phyloP scores from a whole-genome alignment of 1,140 invertebrate species.

The Apis dorsata region DNA sequence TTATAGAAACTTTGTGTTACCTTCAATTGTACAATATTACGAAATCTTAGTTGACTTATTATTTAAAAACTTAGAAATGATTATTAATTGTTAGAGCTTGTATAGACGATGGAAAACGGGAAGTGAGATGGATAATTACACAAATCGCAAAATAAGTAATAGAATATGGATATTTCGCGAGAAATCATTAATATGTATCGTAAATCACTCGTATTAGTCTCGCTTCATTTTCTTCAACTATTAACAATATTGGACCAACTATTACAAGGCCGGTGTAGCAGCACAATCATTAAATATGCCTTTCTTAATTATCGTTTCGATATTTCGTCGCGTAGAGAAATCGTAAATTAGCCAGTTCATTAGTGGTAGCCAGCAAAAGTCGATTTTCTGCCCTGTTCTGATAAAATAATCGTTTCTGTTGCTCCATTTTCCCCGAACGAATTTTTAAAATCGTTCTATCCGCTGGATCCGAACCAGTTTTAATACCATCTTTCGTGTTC shows the following conservation, averaged over 20 bases:
- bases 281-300: background rate
- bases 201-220: background rate
- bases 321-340: background rate
- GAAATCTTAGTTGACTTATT: too few relatives aligned
- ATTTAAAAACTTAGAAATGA: background rate
- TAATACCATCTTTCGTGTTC: background rate
- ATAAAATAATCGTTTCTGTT: constrained; percentile 7
- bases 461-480: constrained; percentile 32
- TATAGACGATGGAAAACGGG: too few relatives aligned
- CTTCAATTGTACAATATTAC: too few relatives aligned
- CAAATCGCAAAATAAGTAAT: too few relatives aligned
- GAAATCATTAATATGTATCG: background rate
- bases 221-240: background rate
- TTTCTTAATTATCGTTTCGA: constrained; percentile 19
- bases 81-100: too few relatives aligned
- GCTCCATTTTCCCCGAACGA: constrained; percentile 10
- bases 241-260: background rate
- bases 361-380: background rate
- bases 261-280: background rate
- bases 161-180: too few relatives aligned
- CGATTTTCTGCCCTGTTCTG: background rate
- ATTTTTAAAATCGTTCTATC: constrained; percentile 17
- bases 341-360: constrained; percentile 30
- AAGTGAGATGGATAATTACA: too few relatives aligned
- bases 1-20: background rate